Base-by-base conservation (phyloP, 2,888 invertebrate species). In the Rhagonycha lutea region DNA sequence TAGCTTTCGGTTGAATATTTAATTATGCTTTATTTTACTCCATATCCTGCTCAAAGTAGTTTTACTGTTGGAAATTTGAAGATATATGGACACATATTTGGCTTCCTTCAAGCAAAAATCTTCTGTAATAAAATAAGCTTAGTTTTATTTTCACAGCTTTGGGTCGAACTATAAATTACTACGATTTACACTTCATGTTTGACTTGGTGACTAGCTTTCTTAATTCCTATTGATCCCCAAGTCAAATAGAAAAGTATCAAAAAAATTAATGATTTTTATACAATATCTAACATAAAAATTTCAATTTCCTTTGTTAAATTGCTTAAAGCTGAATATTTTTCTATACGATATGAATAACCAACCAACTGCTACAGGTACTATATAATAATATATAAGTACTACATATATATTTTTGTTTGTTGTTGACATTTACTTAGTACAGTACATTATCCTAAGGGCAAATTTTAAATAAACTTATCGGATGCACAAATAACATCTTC, bases 41-140 rank as follows among this genome's bases (percentile, higher is more conserved):
- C 73, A 18, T 67, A n/a, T 14, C 28, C 11, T 65, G 72, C 72
- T 69, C 74, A 60, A 72, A 12, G 61, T 60, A 71, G 75, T 68
- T 72, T 69, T 69, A 65, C 47, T 61, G n/a, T 60, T 76, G 79
- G 76, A 81, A 81, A 80, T 80, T 80, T 74, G 76, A 76, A 79
- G 80, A 81, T 81, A 81, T 80, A 80, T 81, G 72, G 78, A 78
- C 80, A 74, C 72, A 71, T 75, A 78, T 79, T 78, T 74, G 75
- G 71, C 79, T 78, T 74, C 75, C 70, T 60, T 77, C 75, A 72
- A 80, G 78, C 77, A 79, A 79, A 77, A 80, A 78, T 78, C 76
- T 77, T 79, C 78, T 78, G 78, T 80, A 83, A 81, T 83, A 83
- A 83, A 78, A 77, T 78, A 77, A 79, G 78, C 73, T 78, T 82